A percentile compares a stretch with the other conserved stretches of the same genome.
Evolutionary conservation across 2,797 vertebrate species (phyloP).

Genomic region (Coracias cyanogaster): DNA sequence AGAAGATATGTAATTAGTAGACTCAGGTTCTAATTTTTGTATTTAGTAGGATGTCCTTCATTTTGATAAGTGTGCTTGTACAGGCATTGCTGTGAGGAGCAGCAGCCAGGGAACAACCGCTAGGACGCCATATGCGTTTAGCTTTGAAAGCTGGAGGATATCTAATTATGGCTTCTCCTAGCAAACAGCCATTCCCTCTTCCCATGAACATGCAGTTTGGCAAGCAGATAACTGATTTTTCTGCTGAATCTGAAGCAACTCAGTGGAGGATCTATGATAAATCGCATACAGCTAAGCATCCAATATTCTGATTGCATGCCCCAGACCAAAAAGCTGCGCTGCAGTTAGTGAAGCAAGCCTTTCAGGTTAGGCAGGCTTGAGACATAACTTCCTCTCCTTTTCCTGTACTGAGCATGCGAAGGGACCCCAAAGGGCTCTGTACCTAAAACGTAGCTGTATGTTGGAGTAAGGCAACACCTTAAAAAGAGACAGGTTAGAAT

Average conservation of each 20-base stretch:
- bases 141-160: background rate
- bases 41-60: background rate
- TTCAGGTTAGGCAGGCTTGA: background rate
- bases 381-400: background rate
- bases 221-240: background rate
- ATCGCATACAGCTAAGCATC: background rate
- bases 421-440: background rate
- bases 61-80: background rate
- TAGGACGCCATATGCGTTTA: background rate
- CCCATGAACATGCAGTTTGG: too few relatives aligned
- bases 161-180: background rate
- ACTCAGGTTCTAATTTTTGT: background rate
- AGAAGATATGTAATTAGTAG: background rate
- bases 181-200: background rate
- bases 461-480: background rate
- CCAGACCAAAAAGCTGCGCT: background rate
- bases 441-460: background rate
- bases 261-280: background rate
- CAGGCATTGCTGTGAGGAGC: background rate
- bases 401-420: background rate
- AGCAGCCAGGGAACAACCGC: background rate
- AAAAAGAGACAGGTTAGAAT: background rate
- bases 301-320: accelerated
- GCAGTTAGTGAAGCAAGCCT: background rate
- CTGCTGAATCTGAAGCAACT: background rate